These are phyloP conservation scores for Lasiurus borealis DNA, from an alignment of 2,113 vertebrate species.

Conservation along the genomic window DNA sequence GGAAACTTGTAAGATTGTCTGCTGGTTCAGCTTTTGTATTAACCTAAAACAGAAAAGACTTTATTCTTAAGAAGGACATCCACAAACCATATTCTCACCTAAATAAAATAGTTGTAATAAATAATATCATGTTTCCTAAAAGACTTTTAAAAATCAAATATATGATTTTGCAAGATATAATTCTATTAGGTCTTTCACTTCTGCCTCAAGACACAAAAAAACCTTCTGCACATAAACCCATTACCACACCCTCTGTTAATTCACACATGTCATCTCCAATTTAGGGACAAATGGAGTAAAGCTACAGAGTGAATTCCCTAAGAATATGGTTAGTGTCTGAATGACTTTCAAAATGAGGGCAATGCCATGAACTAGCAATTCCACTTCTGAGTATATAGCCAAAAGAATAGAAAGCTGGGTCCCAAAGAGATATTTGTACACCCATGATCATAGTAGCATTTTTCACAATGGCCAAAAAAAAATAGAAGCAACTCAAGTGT, in stretches of 20 bases:
- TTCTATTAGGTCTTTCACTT: slow-evolving; percentile 23
- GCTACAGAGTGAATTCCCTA: background rate
- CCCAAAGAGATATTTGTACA: background rate
- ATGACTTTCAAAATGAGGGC: background rate
- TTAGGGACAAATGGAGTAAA: slow-evolving; percentile 30
- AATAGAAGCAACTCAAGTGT: background rate
- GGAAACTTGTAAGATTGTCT: slow-evolving; percentile 96
- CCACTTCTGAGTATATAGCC: background rate
- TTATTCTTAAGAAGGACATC: slow-evolving; percentile 39
- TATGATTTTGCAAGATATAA: background rate
- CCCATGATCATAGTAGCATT: background rate
- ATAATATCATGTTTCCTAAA: slow-evolving; percentile 9
- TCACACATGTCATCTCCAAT: background rate
- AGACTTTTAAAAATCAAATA: slow-evolving; percentile 40
- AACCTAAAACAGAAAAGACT: slow-evolving; percentile 87
- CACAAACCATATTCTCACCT: background rate
- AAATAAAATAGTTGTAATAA: slow-evolving; percentile 7
- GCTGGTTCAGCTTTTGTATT: slow-evolving; percentile 96
- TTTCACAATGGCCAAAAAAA: background rate
- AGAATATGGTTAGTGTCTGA: background rate
- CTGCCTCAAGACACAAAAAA: background rate
- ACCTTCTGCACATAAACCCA: background rate
- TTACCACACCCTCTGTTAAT: background rate
- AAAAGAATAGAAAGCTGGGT: background rate
- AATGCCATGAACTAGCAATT: background rate